Evolutionary conservation across 1,140 invertebrate species (phyloP).

Genomic region (Euura saliciscinereae): DNA sequence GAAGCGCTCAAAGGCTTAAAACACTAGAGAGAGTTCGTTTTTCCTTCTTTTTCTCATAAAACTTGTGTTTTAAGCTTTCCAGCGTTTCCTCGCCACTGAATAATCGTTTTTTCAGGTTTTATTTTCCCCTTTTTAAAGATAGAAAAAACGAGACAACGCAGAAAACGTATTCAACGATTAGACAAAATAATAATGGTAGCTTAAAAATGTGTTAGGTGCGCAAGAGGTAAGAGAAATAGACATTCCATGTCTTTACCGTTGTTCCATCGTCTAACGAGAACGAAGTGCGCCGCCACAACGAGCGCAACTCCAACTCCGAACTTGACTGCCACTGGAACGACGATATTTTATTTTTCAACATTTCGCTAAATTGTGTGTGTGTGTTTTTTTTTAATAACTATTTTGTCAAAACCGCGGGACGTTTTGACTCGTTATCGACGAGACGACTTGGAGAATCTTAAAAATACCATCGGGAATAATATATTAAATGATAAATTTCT

Average conservation of each 20-base stretch:
- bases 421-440: not conserved
- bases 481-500: constrained; percentile 20
- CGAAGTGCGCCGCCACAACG: constrained; percentile 77
- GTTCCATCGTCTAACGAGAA: constrained; percentile 65
- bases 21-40: too few species aligned
- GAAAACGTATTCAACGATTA: constrained; percentile 16
- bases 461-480: not conserved
- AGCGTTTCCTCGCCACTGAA: too few species aligned
- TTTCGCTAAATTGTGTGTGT: not conserved
- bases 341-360: constrained; percentile 40
- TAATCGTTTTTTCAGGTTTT: too few species aligned
- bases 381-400: not conserved
- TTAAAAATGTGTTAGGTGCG: constrained; percentile 11
- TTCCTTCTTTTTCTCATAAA: too few species aligned
- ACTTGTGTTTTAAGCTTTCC: too few species aligned
- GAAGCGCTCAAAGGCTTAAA: too few species aligned
- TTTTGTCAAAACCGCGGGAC: not conserved
- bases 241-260: constrained; percentile 41
- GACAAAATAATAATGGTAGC: constrained; percentile 20
- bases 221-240: constrained; percentile 8
- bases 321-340: constrained; percentile 79
- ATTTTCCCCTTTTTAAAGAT: too few species aligned
- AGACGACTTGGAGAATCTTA: not conserved
- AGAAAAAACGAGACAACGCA: too few species aligned
- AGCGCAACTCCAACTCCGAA: constrained; percentile 77